Base-by-base conservation (phyloP, 2,113 vertebrate genomes). In the Megaptera novaeangliae region DNA sequence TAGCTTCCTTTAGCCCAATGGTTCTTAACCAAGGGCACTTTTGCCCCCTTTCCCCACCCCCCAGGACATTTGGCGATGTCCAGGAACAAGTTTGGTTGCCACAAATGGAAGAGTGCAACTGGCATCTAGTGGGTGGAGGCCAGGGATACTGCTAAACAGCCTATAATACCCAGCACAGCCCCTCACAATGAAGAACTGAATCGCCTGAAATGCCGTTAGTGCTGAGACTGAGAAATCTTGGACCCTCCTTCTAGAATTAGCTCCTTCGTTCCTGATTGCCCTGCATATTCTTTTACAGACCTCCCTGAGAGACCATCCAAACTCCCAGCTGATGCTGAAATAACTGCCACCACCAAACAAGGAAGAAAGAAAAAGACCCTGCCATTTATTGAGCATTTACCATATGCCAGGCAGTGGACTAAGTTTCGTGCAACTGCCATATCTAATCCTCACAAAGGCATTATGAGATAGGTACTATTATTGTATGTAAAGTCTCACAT, bases 361-460 rank as follows among this genome's bases (percentile, higher is more conserved):
- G 61, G 39, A 66, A 93, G 39, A 57, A 13, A 17, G 11, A 72
- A 81, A 80, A 87, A 8, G 2, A 36, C n/a, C 2, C 29, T 91
- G 39, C 31, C 68, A 27, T 31, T 86, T n/a, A 63, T 72, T 93
- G 61, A 88, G 13, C 69, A 78, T 88, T 95, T 93, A 12, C 52
- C 71, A 92, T 77, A 93, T 91, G 52, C 39, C 82, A 59, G 46
- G 14, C 77, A 78, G n/a, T 82, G 49, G 63, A 41, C 55, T 83
- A 36, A 84, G 55, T 85, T 96, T 61, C 31, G 13, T 49, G 23
- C 55, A 84, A 10, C 23, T 96, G 81, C 71, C 44, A 21, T 2
- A 15, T 64, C 44, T 61, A 25, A 88, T 88, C 49, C 57, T 88
- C 81, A 75, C 44, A 21, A 64, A 66, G 71, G 46, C 29, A 29